These are phyloP conservation scores for Drosophila melanocephala DNA, from an alignment of 2,888 invertebrate genomes.

Conservation along the genomic window DNA sequence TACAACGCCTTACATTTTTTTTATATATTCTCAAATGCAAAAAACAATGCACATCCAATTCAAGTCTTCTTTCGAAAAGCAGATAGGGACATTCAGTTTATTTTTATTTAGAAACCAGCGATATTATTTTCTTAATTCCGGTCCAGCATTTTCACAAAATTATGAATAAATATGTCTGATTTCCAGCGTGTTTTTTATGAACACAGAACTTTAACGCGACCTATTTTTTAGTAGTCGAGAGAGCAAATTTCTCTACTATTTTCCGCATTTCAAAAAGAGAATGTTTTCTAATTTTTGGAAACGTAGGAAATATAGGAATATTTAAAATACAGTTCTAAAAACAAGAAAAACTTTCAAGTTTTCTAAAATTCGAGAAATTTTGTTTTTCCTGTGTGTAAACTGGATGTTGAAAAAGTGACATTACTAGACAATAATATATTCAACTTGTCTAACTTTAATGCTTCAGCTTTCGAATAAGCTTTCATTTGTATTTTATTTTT, in stretches of 20 bases:
- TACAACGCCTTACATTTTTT: neutral
- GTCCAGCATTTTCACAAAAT: neutral
- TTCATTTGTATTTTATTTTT: neutral
- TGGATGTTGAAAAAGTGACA: neutral
- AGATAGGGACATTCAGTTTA: neutral
- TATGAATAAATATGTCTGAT: neutral
- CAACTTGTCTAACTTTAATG: neutral
- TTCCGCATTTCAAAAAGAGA: neutral
- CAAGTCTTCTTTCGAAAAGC: neutral
- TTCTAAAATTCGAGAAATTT: neutral
- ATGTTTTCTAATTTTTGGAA: too few relatives aligned
- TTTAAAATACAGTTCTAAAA: neutral
- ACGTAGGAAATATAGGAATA: neutral
- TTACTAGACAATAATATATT: neutral
- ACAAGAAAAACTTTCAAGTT: neutral
- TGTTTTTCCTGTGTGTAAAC: too few relatives aligned
- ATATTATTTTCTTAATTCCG: neutral
- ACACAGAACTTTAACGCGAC: neutral
- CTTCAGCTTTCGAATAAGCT: neutral
- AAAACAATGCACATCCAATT: neutral
- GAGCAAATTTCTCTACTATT: rapidly evolving
- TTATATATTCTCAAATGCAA: neutral
- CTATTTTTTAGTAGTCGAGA: neutral
- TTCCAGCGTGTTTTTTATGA: neutral
- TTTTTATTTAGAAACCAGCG: rapidly evolving